Evolutionary conservation across 64 coral and sea anemone genomes (phyloP).

Genomic region (Trachythela sp.): DNA sequence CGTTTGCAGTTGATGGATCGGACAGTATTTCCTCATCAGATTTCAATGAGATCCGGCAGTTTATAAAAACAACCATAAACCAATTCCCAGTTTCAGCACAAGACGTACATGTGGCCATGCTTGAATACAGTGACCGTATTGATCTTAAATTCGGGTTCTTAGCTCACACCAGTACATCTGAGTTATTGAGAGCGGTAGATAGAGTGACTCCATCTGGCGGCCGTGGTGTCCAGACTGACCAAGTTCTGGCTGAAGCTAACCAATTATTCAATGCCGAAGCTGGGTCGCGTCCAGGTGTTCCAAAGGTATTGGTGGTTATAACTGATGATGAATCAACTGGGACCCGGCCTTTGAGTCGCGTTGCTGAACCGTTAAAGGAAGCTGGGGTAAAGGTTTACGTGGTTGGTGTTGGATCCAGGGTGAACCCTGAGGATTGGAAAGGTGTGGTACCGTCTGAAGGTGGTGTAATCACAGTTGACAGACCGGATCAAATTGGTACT

Average conservation of each 20-base stretch:
- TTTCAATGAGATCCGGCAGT: background rate
- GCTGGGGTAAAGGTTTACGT: background rate
- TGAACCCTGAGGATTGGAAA: background rate
- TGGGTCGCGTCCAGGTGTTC: background rate
- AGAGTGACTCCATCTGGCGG: background rate
- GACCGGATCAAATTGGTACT: background rate
- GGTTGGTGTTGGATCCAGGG: background rate
- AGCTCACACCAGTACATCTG: background rate
- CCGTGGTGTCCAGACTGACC: background rate
- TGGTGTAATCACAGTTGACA: background rate
- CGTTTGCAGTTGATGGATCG: background rate
- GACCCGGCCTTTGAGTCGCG: background rate
- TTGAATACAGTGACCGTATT: background rate
- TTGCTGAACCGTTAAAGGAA: background rate
- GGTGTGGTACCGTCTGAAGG: background rate
- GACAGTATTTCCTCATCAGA: background rate
- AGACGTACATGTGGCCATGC: background rate
- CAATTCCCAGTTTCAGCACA: background rate
- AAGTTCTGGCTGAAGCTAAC: background rate
- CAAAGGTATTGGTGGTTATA: background rate
- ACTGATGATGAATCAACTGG: constrained; percentile 12
- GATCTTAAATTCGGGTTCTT: background rate
- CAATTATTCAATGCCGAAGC: background rate
- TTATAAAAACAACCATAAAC: background rate
- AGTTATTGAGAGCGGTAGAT: background rate